Percentiles rank a stretch among this genome's conserved stretches.
phyloP scores from a whole-genome alignment of 2,113 vertebrate species.

The Phoxinus phoxinus region DNA sequence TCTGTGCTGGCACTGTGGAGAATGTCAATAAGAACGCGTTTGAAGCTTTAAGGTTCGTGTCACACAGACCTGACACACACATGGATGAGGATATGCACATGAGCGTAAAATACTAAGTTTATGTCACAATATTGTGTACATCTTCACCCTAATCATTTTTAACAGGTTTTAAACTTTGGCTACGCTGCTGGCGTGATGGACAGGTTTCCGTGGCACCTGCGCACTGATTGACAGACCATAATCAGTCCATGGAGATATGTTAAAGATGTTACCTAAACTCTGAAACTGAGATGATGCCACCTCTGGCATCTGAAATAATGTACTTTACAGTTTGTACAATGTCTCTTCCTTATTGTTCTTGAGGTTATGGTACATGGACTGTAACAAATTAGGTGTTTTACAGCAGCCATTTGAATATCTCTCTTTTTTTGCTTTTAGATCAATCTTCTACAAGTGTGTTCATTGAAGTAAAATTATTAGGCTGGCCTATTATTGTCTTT shows the following conservation, averaged over 20 bases:
- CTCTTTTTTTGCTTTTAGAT: background rate
- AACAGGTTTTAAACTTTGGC: slow-evolving; percentile 29
- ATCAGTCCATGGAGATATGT: background rate
- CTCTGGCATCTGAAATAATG: slow-evolving; percentile 2
- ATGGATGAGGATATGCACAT: slow-evolving; percentile 1
- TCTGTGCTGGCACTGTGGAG: background rate
- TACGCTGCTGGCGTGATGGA: background rate
- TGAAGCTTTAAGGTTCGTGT: slow-evolving; percentile 13
- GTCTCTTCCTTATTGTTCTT: background rate
- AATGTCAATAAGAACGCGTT: slow-evolving; percentile 44
- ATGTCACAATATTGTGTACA: slow-evolving; percentile 21
- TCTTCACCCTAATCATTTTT: slow-evolving; percentile 10
- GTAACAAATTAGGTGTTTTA: background rate
- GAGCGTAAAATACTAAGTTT: slow-evolving; percentile 33
- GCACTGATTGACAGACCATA: slow-evolving; percentile 8
- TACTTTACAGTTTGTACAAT: background rate
- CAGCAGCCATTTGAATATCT: background rate
- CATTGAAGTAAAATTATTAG: background rate
- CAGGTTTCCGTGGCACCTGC: background rate
- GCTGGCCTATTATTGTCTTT: no score
- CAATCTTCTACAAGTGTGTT: background rate
- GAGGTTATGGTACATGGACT: background rate
- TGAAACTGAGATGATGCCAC: slow-evolving; percentile 2
- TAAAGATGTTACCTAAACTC: slow-evolving; percentile 13
- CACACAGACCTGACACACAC: slow-evolving; percentile 38